Base-by-base conservation (phyloP, 2,113 vertebrate genomes). In the Leucosticte australis region DNA sequence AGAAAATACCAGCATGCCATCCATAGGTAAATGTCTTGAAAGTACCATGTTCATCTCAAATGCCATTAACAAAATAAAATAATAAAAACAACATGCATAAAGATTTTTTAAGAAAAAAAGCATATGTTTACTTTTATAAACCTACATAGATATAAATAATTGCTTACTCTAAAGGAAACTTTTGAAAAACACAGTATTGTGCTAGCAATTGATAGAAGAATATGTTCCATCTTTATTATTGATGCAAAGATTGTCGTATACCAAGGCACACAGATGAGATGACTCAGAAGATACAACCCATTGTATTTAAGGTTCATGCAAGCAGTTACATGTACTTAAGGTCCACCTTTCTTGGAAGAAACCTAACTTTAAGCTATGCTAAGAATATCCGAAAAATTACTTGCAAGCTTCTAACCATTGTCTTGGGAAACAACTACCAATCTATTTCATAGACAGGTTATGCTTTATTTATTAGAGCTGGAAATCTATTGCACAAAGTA, bases 241-340 rank as follows among this genome's bases (percentile, higher is more conserved):
- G n/a, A 83, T 24, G 26, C 8, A 76, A 77, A 89, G 15, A 64
- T 33, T 77, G 10, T 46, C 19, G 65, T 92, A 10, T 47, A 60
- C 8, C 10, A 79, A 22, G 13, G 13, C 18, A 80, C 13, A 21
- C 0, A 62, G 15, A 53, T 42, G 16, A 84, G 14, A 14, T 31
- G 3, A 42, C 39, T 46, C 2, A 4, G 39, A 87, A 87, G 57
- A 80, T 11, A 46, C 10, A 86, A 46, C 24, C 27, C 18, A 59
- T 39, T 60, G 6, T 23, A 79, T 63, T 76, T 73, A 79, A 63
- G 37, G 39, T 49, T 79, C 0, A 0, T 31, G 26, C 0, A 5
- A 81, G 26, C 30, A 74, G 24, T 69, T 71, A 50, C 22, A 67
- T 11, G 28, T 55, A 75, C 23, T 67, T 52, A 82, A 62, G 37